Conservation (phyloP, 2,797 vertebrate species). For the Acomys russatus region DNA sequence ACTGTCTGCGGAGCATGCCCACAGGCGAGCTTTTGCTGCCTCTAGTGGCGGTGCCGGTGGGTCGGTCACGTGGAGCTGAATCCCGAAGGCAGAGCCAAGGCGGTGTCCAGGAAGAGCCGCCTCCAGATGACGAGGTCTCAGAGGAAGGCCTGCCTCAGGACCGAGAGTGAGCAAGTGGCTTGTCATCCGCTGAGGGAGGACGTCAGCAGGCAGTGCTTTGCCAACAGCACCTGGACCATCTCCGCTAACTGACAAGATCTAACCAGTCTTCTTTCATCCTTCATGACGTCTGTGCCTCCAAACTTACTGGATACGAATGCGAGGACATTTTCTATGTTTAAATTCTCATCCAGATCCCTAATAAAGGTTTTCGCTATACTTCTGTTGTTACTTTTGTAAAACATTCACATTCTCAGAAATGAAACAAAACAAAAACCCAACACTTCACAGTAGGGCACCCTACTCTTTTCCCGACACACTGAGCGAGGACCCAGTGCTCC, state of each 20-base stretch:
- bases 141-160: background rate
- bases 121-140: background rate
- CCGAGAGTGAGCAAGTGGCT: accelerated
- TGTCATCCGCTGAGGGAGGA: background rate
- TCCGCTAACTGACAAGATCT: background rate
- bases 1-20: background rate
- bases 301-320: background rate
- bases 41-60: background rate
- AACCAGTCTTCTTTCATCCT: background rate
- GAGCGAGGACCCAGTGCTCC: background rate
- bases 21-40: background rate
- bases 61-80: background rate
- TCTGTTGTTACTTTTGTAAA: background rate
- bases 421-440: background rate
- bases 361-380: background rate
- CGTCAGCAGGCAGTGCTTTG: accelerated
- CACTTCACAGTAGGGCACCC: background rate
- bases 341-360: background rate
- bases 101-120: background rate
- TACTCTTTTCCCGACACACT: background rate
- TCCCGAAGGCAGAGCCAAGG: background rate
- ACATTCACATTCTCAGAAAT: background rate
- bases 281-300: background rate
- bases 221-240: background rate
- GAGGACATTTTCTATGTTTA: background rate